A percentile compares a stretch with the other conserved stretches of the same genome.
Evolutionary conservation across 2,888 invertebrate genomes (phyloP).

Genomic region (Bombylius discolor): DNA sequence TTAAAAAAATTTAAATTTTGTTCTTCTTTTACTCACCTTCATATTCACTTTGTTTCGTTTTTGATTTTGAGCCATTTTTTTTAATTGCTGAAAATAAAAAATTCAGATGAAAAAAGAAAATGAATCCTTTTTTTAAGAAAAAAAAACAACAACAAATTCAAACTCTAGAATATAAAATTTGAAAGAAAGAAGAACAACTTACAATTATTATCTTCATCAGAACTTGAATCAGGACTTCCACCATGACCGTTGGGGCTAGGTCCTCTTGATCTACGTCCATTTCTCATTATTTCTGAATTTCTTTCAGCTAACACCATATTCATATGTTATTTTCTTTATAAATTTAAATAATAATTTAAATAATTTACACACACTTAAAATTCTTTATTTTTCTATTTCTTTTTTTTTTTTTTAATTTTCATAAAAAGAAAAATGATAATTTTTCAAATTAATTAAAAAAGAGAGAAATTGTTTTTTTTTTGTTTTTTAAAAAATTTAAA

Average conservation of each 20-base stretch:
- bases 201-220: conserved; percentile 80
- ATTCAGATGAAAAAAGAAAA: no score
- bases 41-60: conserved; percentile 36
- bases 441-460: no score
- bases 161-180: no score
- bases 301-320: conserved; percentile 83
- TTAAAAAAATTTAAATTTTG: not conserved
- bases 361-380: no score
- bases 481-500: no score
- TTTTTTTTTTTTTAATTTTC: not conserved
- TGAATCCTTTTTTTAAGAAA: no score
- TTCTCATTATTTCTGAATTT: conserved; percentile 67
- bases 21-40: conserved; percentile 24
- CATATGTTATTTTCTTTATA: not conserved
- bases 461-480: no score
- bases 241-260: conserved; percentile 79
- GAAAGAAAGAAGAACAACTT: conserved; percentile 23
- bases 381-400: not conserved
- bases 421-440: no score
- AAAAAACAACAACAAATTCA: no score
- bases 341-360: not conserved
- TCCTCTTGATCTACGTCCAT: conserved; percentile 79
- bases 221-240: conserved; percentile 66
- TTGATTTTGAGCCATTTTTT: conserved; percentile 33
- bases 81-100: conserved; percentile 26